Conservation (phyloP, 1,140 invertebrate genomes). For the Zaprionus nigranus region DNA sequence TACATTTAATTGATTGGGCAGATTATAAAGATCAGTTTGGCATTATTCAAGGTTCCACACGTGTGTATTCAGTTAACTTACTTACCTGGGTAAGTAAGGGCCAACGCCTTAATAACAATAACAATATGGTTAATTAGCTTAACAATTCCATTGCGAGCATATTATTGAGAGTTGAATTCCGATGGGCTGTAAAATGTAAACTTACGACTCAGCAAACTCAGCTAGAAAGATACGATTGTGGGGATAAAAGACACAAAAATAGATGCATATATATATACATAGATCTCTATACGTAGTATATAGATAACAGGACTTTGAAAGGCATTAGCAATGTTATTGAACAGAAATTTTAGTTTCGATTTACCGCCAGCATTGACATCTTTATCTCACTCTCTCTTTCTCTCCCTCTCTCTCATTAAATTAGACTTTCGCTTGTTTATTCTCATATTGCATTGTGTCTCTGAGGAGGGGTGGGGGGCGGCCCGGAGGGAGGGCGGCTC, state of each 20-base stretch:
- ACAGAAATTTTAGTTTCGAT: constrained; percentile 48
- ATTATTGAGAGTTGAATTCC: constrained; percentile 45
- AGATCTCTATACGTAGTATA: constrained; percentile 35
- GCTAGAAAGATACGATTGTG: constrained; percentile 43
- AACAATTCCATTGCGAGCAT: constrained; percentile 46
- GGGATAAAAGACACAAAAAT: constrained; percentile 50
- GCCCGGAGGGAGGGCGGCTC: background rate
- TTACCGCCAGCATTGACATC: constrained; percentile 42
- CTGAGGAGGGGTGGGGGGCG: constrained; percentile 21
- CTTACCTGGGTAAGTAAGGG: constrained; percentile 34
- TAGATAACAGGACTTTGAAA: constrained; percentile 54
- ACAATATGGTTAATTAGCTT: constrained; percentile 26
- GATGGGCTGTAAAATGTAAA: constrained; percentile 57
- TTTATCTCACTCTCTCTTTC: constrained; percentile 23
- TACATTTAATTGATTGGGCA: background rate
- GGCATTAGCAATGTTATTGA: constrained; percentile 56
- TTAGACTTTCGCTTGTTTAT: constrained; percentile 28
- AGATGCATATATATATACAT: constrained; percentile 25
- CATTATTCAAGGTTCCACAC: constrained; percentile 47
- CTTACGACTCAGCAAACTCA: constrained; percentile 53
- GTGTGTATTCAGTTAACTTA: constrained; percentile 13
- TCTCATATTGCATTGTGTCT: constrained; percentile 24
- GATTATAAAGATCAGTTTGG: background rate
- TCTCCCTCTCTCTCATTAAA: constrained; percentile 21
- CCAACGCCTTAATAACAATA: constrained; percentile 20